Conservation (phyloP, 2,113 vertebrate species). For the Mastomys coucha region DNA sequence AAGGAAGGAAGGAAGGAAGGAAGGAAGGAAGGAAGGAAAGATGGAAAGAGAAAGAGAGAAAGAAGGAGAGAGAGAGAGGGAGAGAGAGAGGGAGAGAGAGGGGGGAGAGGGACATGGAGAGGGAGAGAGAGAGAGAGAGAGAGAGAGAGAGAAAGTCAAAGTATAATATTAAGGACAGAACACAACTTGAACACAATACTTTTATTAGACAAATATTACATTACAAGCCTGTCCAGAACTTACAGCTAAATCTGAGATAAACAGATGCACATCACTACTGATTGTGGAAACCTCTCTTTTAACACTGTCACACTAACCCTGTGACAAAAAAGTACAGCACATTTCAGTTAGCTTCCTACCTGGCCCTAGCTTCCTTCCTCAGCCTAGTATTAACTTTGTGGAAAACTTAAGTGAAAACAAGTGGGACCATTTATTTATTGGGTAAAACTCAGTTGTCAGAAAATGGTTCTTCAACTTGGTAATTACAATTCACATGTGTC, state of each 20-base stretch:
- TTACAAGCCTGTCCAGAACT: neutral
- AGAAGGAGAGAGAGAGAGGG: neutral
- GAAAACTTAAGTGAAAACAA: neutral
- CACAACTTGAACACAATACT: neutral
- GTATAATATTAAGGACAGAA: neutral
- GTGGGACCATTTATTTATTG: neutral
- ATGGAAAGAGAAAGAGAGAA: neutral
- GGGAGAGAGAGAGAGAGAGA: neutral
- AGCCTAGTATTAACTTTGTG: neutral
- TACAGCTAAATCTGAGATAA: neutral
- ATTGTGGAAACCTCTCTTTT: neutral
- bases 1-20: neutral
- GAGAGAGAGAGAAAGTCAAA: neutral
- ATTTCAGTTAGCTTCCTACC: neutral
- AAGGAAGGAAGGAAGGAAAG: neutral
- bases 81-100: neutral
- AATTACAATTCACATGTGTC: neutral
- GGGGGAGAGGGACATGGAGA: too few species aligned
- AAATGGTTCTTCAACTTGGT: neutral
- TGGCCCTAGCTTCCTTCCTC: accelerated
- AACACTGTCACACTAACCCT: neutral
- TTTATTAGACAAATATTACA: neutral
- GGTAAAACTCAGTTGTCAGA: neutral
- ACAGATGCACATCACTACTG: neutral
- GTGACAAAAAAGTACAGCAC: neutral